Evolutionary conservation across 2,113 vertebrate genomes (phyloP), one percentile per base, ranked within the genome.

Genomic region (Sebastes schlegelii): DNA sequence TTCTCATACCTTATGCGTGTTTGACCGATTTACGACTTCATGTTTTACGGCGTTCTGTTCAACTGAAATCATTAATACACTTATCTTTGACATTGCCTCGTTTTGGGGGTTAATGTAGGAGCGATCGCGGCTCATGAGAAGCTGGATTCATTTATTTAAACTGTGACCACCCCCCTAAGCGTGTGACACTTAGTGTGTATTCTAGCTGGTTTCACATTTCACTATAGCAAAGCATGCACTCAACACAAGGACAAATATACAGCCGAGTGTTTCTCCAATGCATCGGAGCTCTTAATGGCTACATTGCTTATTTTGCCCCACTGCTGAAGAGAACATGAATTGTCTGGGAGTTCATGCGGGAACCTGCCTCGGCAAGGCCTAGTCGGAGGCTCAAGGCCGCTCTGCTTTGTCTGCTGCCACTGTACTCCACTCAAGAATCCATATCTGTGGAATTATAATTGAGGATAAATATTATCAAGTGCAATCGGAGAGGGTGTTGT

Each of bases 401-500:
- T 74, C 71, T 49, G 74, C 85, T 88, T 84, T 88, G 84, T 90
- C 87, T 80, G 85, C 69, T 85, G 87, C 87, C 92, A 93, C 93
- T 94, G 92, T 93, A 90, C 87, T 80, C 89, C 70, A 74, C 86
- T 88, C 80, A 61, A 83, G 89, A 88, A 89, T 93, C 89, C 83
- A 91, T 92, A 92, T 92, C 91, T 92, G 83, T 77, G 90, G 85
- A 92, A 91, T 92, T 93, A 93, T 90, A 94, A 94, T 90, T 88
- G 86, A 92, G 92, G 82, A 88, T 88, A 94, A 95, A 95, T 95
- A 95, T 94, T 94, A 93, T 95, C 87, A 77, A 89, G 87, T 88
- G 94, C 87, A 93, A 94, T 89, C n/a, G 64, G 91, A 94, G 93
- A 94, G 78, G 81, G 85, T 89, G 84, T 90, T 92, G 94, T 92